Evolutionary conservation across 2,888 invertebrate genomes (phyloP).

Genomic region (Eupithecia pulchellata): DNA sequence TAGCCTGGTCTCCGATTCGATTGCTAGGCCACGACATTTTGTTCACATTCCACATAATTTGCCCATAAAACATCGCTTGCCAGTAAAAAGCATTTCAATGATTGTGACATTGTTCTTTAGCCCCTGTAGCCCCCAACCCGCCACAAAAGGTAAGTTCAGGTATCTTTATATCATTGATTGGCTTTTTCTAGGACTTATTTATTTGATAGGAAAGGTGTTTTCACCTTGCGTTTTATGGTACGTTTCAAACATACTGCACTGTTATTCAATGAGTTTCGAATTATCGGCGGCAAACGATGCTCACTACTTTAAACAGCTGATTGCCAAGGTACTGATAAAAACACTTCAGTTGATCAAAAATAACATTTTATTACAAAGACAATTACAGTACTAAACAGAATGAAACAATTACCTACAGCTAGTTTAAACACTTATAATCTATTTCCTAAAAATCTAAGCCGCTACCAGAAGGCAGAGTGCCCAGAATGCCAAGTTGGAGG

Average conservation of each 20-base stretch:
- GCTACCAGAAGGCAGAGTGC: no score
- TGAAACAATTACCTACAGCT: no score
- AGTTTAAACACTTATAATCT: no score
- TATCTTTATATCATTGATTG: constrained; percentile 23
- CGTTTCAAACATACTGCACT: constrained; percentile 12
- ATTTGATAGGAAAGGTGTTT: constrained; percentile 24
- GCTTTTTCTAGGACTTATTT: constrained; percentile 32
- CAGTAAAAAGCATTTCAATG: constrained; percentile 53
- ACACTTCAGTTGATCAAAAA: no score
- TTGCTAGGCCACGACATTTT: constrained; percentile 54
- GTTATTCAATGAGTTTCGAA: not conserved
- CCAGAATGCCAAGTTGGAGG: no score
- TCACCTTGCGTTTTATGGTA: constrained; percentile 24
- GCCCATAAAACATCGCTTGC: constrained; percentile 58
- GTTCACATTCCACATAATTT: constrained; percentile 57
- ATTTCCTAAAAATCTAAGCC: no score
- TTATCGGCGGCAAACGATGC: not conserved
- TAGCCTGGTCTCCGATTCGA: constrained; percentile 24
- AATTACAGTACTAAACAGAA: no score
- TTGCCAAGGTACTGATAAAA: no score
- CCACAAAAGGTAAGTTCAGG: not conserved
- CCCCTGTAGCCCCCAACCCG: constrained; percentile 41
- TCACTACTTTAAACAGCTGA: not conserved
- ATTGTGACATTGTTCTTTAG: constrained; percentile 51
- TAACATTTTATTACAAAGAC: no score